Base-by-base conservation (phyloP, 2,797 vertebrate species). In the Poeciliopsis infans region DNA sequence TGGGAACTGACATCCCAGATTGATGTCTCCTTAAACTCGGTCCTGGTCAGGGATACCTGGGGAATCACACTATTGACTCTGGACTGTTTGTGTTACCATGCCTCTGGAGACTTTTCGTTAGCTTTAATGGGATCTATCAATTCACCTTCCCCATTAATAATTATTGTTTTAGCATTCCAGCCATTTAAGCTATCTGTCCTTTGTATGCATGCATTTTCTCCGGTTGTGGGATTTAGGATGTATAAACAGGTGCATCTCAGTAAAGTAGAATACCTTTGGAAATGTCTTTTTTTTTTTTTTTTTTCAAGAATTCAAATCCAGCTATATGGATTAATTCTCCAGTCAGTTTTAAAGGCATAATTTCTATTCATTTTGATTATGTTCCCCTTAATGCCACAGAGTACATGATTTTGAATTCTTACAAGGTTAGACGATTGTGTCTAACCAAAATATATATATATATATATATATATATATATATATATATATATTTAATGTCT, bases 11-110 rank as follows among this genome's bases (percentile, higher is more conserved):
- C 96, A 96, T 95, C 90, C 86, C 94, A 96, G 96, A 97, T 96
- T 96, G 96, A 97, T 96, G 96, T 96, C 95, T 97, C 95, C 97
- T 95, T 96, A 97, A 97, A 96, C 93, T 91, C 85, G 87, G 91
- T 95, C 95, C 96, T 93, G 89, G 93, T 94, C 92, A 90, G 91
- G 92, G 91, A 95, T 96, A 95, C 95, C 94, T 94, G 93, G 96
- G 97, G 95, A 96, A 96, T 96, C 89, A 90, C 83, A 83, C 90
- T 96, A 95, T 96, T 92, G 95, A 96, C 96, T 96, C 91, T 84
- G 82, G 85, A 94, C 89, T 93, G 93, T 95, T 96, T 95, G 94
- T 94, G 92, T 91, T 79, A 47, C 89, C 82, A 91, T 88, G 89
- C 88, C 93, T 93, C 93, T 87, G 93, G 94, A 96, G 95, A 94